Conservation (phyloP, 2,797 vertebrate genomes). For the Scleropages formosus region DNA sequence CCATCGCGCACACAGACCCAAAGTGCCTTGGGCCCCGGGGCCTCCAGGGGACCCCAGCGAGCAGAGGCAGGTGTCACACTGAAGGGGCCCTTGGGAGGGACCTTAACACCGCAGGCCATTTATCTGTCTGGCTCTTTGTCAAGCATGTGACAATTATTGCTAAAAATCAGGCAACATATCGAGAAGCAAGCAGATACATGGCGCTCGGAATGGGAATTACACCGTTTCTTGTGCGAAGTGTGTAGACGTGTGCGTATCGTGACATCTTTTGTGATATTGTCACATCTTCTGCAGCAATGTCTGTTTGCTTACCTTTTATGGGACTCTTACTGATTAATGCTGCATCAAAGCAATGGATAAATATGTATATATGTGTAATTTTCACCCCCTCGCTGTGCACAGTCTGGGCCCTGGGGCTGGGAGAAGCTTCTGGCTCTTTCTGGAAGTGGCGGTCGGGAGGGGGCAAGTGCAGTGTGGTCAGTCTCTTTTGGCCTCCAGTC, state of each 20-base stretch:
- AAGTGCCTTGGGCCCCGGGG: constrained; percentile 65
- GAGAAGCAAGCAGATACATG: background rate
- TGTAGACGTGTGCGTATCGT: background rate
- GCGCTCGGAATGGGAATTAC: background rate
- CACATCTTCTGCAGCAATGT: no score
- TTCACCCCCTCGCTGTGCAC: no score
- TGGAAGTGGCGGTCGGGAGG: constrained; percentile 74
- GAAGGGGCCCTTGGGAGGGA: constrained; percentile 44
- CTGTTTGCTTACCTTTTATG: no score
- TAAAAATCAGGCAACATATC: constrained; percentile 33
- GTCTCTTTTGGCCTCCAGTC: constrained; percentile 53
- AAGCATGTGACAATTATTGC: constrained; percentile 55
- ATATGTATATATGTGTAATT: background rate
- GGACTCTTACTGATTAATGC: no score
- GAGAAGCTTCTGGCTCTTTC: constrained; percentile 45
- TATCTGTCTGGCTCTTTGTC: constrained; percentile 53
- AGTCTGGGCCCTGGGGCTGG: no score
- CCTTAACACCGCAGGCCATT: constrained; percentile 49
- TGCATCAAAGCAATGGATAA: background rate
- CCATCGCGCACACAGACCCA: constrained; percentile 63
- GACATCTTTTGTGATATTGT: background rate
- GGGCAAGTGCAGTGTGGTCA: constrained; percentile 82
- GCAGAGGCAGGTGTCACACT: constrained; percentile 50
- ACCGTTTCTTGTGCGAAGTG: background rate
- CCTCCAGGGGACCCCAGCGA: constrained; percentile 56